A percentile compares a stretch with the other conserved stretches of the same genome.
Conservation (phyloP, 2,113 vertebrate genomes). For the Podarcis muralis region DNA sequence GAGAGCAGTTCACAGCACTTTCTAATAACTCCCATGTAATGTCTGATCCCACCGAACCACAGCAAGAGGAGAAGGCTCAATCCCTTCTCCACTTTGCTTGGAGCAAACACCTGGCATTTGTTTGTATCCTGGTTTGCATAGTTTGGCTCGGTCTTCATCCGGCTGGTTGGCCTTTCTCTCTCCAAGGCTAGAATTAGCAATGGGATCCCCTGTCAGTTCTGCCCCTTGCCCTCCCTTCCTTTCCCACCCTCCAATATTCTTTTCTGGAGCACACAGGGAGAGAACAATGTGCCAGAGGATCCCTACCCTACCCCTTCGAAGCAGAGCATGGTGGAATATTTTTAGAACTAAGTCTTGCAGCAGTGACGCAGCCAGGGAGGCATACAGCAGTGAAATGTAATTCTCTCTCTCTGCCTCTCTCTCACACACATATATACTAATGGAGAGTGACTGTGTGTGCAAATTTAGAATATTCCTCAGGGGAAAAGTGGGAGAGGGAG, state of each 20-base stretch:
- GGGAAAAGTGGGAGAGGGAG: background rate
- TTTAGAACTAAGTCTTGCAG: constrained; percentile 78
- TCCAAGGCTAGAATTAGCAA: constrained; percentile 34
- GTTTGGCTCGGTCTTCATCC: background rate
- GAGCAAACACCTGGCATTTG: constrained; percentile 9
- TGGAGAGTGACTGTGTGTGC: constrained; percentile 10
- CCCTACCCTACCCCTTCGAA: constrained; percentile 21
- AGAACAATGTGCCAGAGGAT: background rate
- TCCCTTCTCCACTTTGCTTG: background rate
- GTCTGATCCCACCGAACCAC: background rate
- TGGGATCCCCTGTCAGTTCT: constrained; percentile 26
- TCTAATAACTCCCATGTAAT: background rate
- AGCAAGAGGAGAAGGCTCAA: background rate
- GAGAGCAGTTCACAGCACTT: background rate
- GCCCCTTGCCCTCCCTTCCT: constrained; percentile 17
- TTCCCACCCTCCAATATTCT: constrained; percentile 24
- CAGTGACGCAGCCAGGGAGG: constrained; percentile 64
- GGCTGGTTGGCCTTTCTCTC: constrained; percentile 28
- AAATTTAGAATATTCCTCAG: constrained; percentile 16
- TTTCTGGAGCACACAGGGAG: constrained; percentile 30
- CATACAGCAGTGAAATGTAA: constrained; percentile 69
- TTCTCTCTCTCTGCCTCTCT: background rate
- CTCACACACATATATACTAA: constrained; percentile 46
- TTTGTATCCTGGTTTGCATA: background rate
- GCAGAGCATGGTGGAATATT: constrained; percentile 68